These are phyloP conservation scores for Drosophila paulistorum DNA, from an alignment of 1,140 invertebrate genomes.

Conservation along the genomic window DNA sequence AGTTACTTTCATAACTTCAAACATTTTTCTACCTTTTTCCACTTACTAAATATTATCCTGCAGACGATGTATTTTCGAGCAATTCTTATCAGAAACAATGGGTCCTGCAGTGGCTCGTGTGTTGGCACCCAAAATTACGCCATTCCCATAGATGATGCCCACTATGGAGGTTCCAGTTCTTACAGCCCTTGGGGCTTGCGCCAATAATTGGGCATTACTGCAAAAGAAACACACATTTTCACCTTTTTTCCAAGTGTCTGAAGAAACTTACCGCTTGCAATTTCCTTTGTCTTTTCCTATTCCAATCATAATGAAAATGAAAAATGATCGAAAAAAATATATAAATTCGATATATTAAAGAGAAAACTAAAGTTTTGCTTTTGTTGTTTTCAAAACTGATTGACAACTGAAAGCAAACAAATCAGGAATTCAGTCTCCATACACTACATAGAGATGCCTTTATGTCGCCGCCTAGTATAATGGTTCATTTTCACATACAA, in stretches of 20 bases:
- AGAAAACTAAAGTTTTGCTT: not conserved
- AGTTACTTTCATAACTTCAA: not conserved
- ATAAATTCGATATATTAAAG: too few relatives aligned
- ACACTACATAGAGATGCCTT: too few relatives aligned
- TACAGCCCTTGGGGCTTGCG: constrained; percentile 92
- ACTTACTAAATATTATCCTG: constrained; percentile 97
- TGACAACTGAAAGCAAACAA: too few relatives aligned
- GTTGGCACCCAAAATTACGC: constrained; percentile 98
- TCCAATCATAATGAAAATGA: constrained; percentile 3
- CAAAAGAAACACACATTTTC: constrained; percentile 57
- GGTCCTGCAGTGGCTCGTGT: constrained; percentile 97
- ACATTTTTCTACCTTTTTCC: not conserved
- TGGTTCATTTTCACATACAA: too few relatives aligned
- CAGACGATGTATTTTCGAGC: constrained; percentile 97
- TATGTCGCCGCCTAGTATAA: too few relatives aligned
- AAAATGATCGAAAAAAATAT: not conserved
- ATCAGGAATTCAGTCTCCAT: too few relatives aligned
- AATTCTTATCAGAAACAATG: constrained; percentile 98
- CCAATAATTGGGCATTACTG: constrained; percentile 92
- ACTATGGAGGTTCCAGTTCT: constrained; percentile 99
- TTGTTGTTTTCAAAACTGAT: not conserved
- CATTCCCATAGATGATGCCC: constrained; percentile 96
- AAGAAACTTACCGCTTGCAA: constrained; percentile 88
- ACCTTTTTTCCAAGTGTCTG: not conserved
- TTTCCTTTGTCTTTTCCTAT: constrained; percentile 64